Evolutionary conservation across 2,888 invertebrate genomes (phyloP).

Genomic region (Chrysina gloriosa): DNA sequence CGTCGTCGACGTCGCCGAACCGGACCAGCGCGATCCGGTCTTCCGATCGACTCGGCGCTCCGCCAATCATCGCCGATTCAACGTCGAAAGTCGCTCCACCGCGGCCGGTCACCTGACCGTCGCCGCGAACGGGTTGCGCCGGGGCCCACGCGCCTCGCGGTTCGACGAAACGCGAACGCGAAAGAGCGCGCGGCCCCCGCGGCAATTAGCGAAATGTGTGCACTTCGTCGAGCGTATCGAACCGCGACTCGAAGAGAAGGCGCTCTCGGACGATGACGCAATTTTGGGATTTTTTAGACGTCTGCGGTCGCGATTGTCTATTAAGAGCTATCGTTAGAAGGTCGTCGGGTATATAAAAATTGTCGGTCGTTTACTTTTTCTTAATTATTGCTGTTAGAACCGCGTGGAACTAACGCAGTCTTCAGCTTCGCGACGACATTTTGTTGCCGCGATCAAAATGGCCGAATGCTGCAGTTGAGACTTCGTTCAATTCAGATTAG

Average conservation of each 20-base stretch:
- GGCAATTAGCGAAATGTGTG: too few species aligned
- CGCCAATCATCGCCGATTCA: not conserved
- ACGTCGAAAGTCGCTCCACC: not conserved
- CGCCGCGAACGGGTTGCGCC: too few species aligned
- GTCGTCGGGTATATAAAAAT: too few species aligned
- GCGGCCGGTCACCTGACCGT: not conserved
- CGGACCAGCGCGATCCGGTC: not conserved
- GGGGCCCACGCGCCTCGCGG: not conserved
- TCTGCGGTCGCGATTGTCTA: not conserved
- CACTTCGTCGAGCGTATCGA: not conserved
- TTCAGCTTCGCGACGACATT: not conserved
- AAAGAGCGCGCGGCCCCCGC: too few species aligned
- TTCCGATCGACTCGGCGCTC: not conserved
- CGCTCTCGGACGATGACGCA: not conserved
- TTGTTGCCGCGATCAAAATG: not conserved
- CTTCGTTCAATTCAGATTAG: too few species aligned
- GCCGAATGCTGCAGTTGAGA: not conserved
- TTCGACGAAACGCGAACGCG: not conserved
- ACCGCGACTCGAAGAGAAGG: not conserved
- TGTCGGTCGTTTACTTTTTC: too few species aligned
- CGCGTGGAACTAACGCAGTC: too few species aligned
- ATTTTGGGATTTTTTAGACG: not conserved
- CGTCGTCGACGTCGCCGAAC: not conserved
- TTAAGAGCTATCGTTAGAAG: too few species aligned
- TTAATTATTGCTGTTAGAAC: too few species aligned